Evolutionary conservation across 2,888 invertebrate species (phyloP), one percentile per base, ranked within the genome.

Genomic region (Nomada hirtipes): DNA sequence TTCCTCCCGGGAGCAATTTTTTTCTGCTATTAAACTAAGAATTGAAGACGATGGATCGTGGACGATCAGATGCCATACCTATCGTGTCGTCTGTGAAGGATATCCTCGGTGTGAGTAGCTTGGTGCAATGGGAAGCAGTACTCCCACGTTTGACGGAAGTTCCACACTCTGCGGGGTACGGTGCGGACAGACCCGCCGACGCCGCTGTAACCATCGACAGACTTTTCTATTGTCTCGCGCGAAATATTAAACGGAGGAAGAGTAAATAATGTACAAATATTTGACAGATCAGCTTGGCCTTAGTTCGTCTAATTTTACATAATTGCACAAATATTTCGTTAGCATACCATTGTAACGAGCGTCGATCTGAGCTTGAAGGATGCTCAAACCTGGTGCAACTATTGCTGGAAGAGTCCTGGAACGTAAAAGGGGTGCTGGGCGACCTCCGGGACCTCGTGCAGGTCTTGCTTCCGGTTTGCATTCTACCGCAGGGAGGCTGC

Each of bases 391-490:
- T 1, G 98, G 98, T 59, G 97, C 97, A 63, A 98, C 96, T 92
- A 98, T 98, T 85, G 98, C 97, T 59, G 98, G 98, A 79, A 98
- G 94, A 9, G 98, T 98, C 90, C 98, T 95, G 59, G 98, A 98
- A 89, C 98, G 96, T 87, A 98, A 94, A 83, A 98, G 94, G 0
- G 98, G 98, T 15, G 97, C 96, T 29, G 97, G 97, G 53, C 95
- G 94, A 55, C 89, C 95, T 87, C 92, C 95, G 76, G 93, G 89
- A 57, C 93, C 94, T 76, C 95, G 87, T 15, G 82, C 76, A n/a
- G 87, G 64, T 82, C 89, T 91, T 71, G 72, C 69, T 72, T 92
- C 91, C 74, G 91, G 47, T 70, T 92, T 92, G 87, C 91, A 91
- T 91, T 92, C 93, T 78, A 82, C 87, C 59, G 84, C 75, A 2